Evolutionary conservation across 2,888 invertebrate species (phyloP), one percentile per base, ranked within the genome.

Genomic region (Pollenia griseotomentosa): DNA sequence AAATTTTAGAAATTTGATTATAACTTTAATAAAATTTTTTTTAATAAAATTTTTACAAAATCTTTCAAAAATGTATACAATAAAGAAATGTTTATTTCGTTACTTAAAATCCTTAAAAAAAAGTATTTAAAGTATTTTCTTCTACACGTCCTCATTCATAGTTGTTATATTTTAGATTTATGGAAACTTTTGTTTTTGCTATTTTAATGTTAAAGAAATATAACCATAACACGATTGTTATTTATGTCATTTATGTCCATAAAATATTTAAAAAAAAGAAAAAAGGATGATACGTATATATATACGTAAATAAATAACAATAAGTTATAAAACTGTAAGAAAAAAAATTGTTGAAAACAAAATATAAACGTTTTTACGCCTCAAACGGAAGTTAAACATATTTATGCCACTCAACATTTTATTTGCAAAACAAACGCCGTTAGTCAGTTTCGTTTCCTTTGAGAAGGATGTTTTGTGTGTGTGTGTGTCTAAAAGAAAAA

Each of bases 321-420:
- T 59, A 59, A 70, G n/a, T 42, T 23, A 48, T 73, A 66, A 81
- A 65, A 46, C 33, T 33, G 6, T 33, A 59, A 63, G 44, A 44
- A 33, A 19, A n/a, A 65, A 65, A 55, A 53, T 53, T 71, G 51
- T 55, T 63, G 63, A 65, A 53, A 83, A 73, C 40, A 77, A 75
- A 85, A 70, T 74, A 59, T 79, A 84, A 80, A 80, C 53, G 74
- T 61, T 80, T 84, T 80, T 84, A 84, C 79, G 74, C 84, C 79
- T 80, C 10, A 84, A 84, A 79, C 84, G 84, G 84, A 84, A 84
- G 53, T 55, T 40, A 63, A 80, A 84, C 84, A 74, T 80, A 80
- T 84, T 79, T 80, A 84, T 84, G 84, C 84, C 79, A 80, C 74
- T 84, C 84, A 84, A 51, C 79, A 80, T 73, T 84, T 74, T 66